A percentile compares a stretch with the other conserved stretches of the same genome.
These are phyloP conservation scores for Oopsacas minuta DNA, from an alignment of 37 sponge, comb jelly and placozoan genomes.

Conservation along the genomic window DNA sequence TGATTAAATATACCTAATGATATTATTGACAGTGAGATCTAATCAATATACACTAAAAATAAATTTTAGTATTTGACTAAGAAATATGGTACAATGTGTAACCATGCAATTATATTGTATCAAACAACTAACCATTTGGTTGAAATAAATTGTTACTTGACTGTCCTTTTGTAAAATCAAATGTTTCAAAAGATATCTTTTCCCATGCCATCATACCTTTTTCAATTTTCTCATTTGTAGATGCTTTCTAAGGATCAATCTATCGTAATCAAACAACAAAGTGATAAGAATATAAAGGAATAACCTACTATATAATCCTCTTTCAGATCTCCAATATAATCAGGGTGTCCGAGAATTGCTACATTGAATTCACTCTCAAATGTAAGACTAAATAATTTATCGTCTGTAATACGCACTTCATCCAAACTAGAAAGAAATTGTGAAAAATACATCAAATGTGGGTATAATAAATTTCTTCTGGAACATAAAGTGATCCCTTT, in stretches of 20 bases:
- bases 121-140: background rate
- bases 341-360: background rate
- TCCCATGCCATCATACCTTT: background rate
- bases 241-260: slow-evolving; percentile 9
- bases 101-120: background rate
- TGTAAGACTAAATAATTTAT: background rate
- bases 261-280: too few species aligned
- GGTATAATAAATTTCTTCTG: too few species aligned
- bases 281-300: background rate
- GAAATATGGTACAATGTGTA: background rate
- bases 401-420: background rate
- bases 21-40: too few species aligned
- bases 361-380: background rate
- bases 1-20: too few species aligned
- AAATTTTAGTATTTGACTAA: too few species aligned
- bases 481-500: too few species aligned
- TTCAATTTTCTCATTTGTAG: background rate
- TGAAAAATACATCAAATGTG: too few species aligned
- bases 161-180: background rate
- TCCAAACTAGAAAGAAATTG: background rate
- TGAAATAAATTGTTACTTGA: background rate
- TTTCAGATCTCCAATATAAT: background rate
- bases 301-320: background rate
- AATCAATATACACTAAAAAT: too few species aligned
- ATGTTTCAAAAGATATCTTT: background rate